Evolutionary conservation across 2,888 invertebrate species (phyloP), one percentile per base, ranked within the genome.

Genomic region (Exocentrus adspersus): DNA sequence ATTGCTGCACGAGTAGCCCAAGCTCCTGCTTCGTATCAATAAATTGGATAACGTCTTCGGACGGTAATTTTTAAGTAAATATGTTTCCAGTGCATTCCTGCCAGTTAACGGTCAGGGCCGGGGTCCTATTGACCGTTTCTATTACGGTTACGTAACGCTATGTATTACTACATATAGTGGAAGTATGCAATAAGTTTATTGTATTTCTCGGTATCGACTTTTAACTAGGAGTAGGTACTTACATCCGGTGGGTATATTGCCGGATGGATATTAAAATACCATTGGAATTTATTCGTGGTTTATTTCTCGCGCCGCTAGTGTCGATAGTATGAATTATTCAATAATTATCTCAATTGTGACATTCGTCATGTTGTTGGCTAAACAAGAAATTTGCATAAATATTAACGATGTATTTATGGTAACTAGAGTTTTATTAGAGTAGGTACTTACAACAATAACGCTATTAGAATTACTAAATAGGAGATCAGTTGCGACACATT

Each of bases 291-390:
- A 32, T 10, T 32, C n/a, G 32, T 10, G 32, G 32, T 37, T 12
- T 12, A 12, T 14, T 48, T 19, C 20, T 5, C 10, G 20, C 28
- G 9, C 48, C 48, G 14, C 28, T 10, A 48, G 48, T 12, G 48
- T 28, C 24, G 17, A 48, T 48, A 51, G 17, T 51, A 30, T 30
- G 21, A 51, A 51, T 51, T 37, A 51, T 32, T 28, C 24, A 48
- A 48, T n/a, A n/a, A n/a, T 48, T 51, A 37, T 37, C 37, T 51
- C 30, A 32, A 20, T 51, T 48, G 24, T 16, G 12, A 28, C 24
- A 48, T 24, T 51, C 12, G 37, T 51, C 51, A 51, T 51, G 30
- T 48, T 48, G 48, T 51, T 51, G 51, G 51, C 51, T 32, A 37
- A 51, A 48, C 28, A 32, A 51, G 6, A 32, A 32, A 51, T 51